Evolutionary conservation across 2,888 invertebrate genomes (phyloP).

Genomic region (Anthrax anthrax): DNA sequence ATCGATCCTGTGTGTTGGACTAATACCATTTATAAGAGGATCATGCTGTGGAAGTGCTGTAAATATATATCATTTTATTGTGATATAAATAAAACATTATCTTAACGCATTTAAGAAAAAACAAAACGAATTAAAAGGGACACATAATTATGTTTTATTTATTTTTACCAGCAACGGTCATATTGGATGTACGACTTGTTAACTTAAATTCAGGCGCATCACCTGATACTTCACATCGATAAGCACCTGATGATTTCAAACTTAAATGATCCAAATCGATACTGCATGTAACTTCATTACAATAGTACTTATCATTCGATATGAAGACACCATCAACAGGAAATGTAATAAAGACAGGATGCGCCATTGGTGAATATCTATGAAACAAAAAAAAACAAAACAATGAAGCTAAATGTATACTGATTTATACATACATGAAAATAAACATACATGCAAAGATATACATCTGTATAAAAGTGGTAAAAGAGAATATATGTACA

Average conservation of each 20-base stretch:
- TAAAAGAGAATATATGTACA: too few species aligned
- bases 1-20: conserved; percentile 23
- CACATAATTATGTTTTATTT: too few species aligned
- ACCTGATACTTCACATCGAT: conserved; percentile 45
- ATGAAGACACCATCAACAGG: conserved; percentile 25
- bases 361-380: conserved; percentile 29
- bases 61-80: background rate
- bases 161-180: conserved; percentile 42
- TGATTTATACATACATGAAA: too few species aligned
- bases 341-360: conserved; percentile 24
- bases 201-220: conserved; percentile 44
- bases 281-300: conserved; percentile 28
- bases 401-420: too few species aligned
- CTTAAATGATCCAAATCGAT: conserved; percentile 26
- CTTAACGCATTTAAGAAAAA: too few species aligned
- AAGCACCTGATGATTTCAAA: conserved; percentile 35
- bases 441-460: too few species aligned
- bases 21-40: conserved; percentile 28
- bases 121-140: too few species aligned
- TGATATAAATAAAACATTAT: too few species aligned
- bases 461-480: too few species aligned
- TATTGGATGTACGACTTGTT: conserved; percentile 38
- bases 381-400: background rate
- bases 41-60: conserved; percentile 28
- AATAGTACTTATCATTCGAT: conserved; percentile 23